Base-by-base conservation (phyloP, 1,140 invertebrate species). In the Sycophaga agraensis region DNA sequence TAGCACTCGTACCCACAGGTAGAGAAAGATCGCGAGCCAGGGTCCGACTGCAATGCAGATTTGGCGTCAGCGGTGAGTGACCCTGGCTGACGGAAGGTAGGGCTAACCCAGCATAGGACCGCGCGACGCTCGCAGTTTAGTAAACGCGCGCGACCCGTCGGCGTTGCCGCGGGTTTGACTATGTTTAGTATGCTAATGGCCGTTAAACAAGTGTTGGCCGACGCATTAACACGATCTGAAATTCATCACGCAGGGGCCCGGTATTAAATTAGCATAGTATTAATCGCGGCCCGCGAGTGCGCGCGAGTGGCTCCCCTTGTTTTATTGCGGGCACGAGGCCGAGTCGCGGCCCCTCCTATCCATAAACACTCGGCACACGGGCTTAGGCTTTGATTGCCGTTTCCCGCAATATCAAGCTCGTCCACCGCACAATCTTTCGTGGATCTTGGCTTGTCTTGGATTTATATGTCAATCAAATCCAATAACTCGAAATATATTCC, bases 131-230 rank as follows among this genome's bases (percentile, higher is more conserved):
- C n/a, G n/a, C n/a, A n/a, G n/a, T n/a, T n/a, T n/a, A n/a, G n/a
- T n/a, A n/a, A n/a, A n/a, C n/a, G n/a, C n/a, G 31, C n/a, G n/a
- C 22, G 34, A 39, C 51, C 2, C 9, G 39, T 28, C n/a, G 4
- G 42, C 9, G 62, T 48, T 48, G 12, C 45, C 26, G 56, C n/a
- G 19, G 59, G 34, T 43, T 54, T 55, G 51, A 61, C 48, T 67
- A 69, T 69, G 67, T 70, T 70, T 64, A 56, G 61, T 69, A 69
- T 66, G 69, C 67, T 67, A 66, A 68, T 70, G 61, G 55, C 50
- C 66, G 62, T 69, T 66, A 69, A 70, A 69, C 67, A 66, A 70
- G 65, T 67, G 66, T 70, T 66, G 63, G 22, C 48, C 49, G 14
- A 56, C 9, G 53, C 54, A 64, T 68, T 68, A 70, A 68, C 69